Evolutionary conservation across 2,113 vertebrate genomes (phyloP), one percentile per base, ranked within the genome.

Genomic region (Indri indri): DNA sequence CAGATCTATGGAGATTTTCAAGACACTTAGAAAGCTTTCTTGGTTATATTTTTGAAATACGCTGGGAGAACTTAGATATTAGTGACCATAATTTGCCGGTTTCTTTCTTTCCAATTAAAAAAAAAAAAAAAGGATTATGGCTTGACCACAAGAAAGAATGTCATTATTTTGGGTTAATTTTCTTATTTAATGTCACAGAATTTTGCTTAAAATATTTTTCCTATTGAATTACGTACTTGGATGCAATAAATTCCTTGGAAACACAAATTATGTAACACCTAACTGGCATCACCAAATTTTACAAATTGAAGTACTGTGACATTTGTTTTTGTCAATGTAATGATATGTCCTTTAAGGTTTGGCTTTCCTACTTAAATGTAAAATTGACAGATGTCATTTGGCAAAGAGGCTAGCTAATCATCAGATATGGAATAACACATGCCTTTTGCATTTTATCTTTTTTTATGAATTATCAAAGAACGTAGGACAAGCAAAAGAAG

Each of bases 151-250:
- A 89, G 84, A 66, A 95, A 82, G 9, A 87, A 68, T n/a, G 32
- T 52, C 52, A 79, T 45, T 80, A 45, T 63, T 34, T 93, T 93
- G 65, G 27, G 3, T 93, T 88, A 70, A 45, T 88, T 61, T 88
- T 84, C 9, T 79, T 54, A 74, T 65, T 80, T 91, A 85, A 71
- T 91, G 7, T 32, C 18, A 47, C 2, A 68, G 5, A 86, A 65
- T 94, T 34, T 81, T 86, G 8, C 57, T 92, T 74, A n/a, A 84
- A 90, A 79, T 87, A 32, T 71, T 27, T 79, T 87, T 94, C 12
- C 12, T 27, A 57, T 34, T 93, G 76, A 88, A 79, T 59, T 71
- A n/a, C 52, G 94, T 45, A 85, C 23, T 52, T 77, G 14, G 13
- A 40, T 74, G 34, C 6, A 54, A 17, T n/a, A 23, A 42, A 23